These are phyloP conservation scores for Euleptes europaea DNA, from an alignment of 2,113 vertebrate species.

Conservation along the genomic window DNA sequence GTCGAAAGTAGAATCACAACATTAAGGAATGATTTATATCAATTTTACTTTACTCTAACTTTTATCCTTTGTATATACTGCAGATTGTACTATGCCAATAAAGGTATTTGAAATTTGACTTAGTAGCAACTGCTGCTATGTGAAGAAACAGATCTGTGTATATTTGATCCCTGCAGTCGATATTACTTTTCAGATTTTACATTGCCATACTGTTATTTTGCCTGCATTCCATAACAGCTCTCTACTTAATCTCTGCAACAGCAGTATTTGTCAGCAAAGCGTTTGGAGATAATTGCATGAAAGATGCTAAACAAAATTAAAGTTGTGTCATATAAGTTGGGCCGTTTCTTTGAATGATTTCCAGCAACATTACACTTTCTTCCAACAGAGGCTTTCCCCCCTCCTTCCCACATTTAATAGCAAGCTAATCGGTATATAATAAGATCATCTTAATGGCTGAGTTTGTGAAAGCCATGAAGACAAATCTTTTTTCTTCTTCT, in stretches of 20 bases:
- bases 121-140: background rate
- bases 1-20: too few species aligned
- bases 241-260: background rate
- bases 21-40: too few species aligned
- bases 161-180: background rate
- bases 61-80: too few species aligned
- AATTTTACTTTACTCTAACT: too few species aligned
- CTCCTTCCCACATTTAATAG: background rate
- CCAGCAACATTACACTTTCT: background rate
- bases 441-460: background rate
- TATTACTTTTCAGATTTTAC: slow-evolving; percentile 1
- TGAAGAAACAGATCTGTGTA: background rate
- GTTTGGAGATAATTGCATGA: slow-evolving; percentile 19
- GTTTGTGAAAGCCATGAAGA: background rate
- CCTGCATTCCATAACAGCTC: background rate
- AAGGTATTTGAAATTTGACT: too few species aligned
- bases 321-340: background rate
- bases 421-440: background rate
- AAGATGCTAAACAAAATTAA: slow-evolving; percentile 8
- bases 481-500: background rate
- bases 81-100: too few species aligned
- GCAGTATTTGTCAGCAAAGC: background rate
- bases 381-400: background rate
- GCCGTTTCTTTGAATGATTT: background rate
- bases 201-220: background rate